Evolutionary conservation across 2,888 invertebrate species (phyloP), one percentile per base, ranked within the genome.

Genomic region (Pollenia griseotomentosa): DNA sequence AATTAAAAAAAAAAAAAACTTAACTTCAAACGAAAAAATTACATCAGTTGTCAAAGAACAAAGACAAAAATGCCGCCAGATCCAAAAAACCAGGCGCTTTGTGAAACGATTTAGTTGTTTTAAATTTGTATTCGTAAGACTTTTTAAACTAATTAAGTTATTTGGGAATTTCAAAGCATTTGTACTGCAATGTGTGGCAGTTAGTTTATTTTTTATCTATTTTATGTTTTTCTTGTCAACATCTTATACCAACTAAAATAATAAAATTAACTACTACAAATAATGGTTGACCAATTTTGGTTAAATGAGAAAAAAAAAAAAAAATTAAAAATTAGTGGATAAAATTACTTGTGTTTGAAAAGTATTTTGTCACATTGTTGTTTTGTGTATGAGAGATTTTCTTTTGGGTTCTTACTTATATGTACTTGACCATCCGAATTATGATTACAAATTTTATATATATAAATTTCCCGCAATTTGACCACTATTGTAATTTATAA

Each of bases 1-100:
- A 71, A 19, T 6, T n/a, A n/a, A n/a, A n/a, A n/a, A n/a, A n/a
- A 61, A 77, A 53, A 42, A 33, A 51, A 42, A 46, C 70, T 55
- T n/a, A 70, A 88, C 89, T 73, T 87, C 87, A 89, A 89, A 88
- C 78, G 86, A 86, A 87, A 87, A 61, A 81, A 68, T 89, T 80
- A 81, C 85, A 83, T 85, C 85, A 85, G 83, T 80, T 85, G 85
- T 88, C 86, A 74, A 85, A 77, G 82, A 83, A 86, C 86, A 87
- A 88, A 83, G 71, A 73, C 55, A 74, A 87, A 86, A 82, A 70
- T 55, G 79, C 77, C 87, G 84, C 68, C 84, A 53, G 5, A 33
- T 33, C 4, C 4, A 33, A 33, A 33, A 6, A 80, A 65, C 71
- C 33, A 53, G 44, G n/a, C 9, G 19, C n/a, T 51, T 63, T 42